phyloP scores from a whole-genome alignment of 2,797 vertebrate genomes.

The Remorina albescens region DNA sequence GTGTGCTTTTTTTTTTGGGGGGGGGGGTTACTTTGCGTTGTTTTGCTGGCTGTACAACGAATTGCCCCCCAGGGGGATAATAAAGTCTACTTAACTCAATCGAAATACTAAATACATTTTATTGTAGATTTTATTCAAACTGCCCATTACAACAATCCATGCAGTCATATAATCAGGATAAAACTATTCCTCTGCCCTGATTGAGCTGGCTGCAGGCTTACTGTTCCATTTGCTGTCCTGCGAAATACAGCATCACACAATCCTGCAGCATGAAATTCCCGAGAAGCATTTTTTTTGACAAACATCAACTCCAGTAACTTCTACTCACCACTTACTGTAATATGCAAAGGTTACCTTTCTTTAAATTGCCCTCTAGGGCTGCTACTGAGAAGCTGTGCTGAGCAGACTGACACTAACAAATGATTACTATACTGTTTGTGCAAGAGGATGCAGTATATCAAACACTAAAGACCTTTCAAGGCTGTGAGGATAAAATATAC shows the following conservation, averaged over 20 bases:
- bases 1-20: too few species aligned
- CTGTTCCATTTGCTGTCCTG: not conserved
- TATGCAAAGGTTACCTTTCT: conserved; percentile 5
- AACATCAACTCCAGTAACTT: conserved; percentile 19
- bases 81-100: too few species aligned
- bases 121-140: not conserved
- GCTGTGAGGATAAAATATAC: not conserved
- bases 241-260: conserved; percentile 7
- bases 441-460: not conserved
- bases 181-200: not conserved
- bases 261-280: not conserved
- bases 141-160: not conserved
- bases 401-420: not conserved
- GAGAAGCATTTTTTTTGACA: conserved; percentile 7
- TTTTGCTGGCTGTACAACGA: too few species aligned
- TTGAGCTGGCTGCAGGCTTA: not conserved
- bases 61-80: too few species aligned
- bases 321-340: conserved; percentile 18
- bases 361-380: conserved; percentile 26
- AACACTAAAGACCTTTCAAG: not conserved
- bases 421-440: not conserved
- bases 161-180: not conserved
- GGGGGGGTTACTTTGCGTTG: too few species aligned
- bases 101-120: too few species aligned
- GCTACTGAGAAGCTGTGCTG: conserved; percentile 11